These are phyloP conservation scores for Ailuropoda melanoleuca DNA, from an alignment of 2,113 vertebrate species.

Conservation along the genomic window DNA sequence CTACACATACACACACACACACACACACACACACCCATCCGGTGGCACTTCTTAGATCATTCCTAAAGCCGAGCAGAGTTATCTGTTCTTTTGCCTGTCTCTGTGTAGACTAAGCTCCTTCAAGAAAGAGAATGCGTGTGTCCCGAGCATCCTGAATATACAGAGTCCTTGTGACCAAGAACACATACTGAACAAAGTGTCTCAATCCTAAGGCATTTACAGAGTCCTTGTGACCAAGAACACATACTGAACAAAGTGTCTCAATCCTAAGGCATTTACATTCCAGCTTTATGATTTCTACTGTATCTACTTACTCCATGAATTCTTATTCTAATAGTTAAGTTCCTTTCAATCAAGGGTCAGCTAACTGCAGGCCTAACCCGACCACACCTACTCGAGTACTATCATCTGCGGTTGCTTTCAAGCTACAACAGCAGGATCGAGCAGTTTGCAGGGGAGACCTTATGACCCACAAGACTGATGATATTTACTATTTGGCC, in stretches of 20 bases:
- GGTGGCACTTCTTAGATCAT: background rate
- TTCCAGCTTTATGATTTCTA: background rate
- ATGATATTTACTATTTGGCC: background rate
- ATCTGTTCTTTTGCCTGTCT: background rate
- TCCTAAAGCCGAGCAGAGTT: background rate
- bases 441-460: background rate
- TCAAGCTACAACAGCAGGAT: background rate
- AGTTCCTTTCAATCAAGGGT: background rate
- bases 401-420: background rate
- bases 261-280: background rate
- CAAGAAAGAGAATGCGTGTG: background rate
- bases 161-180: background rate
- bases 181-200: background rate
- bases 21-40: background rate
- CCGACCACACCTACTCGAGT: accelerated
- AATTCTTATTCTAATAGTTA: background rate
- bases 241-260: background rate
- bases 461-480: background rate
- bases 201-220: background rate
- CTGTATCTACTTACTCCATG: background rate
- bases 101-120: background rate
- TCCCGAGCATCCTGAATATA: background rate
- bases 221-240: background rate
- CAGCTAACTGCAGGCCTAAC: background rate
- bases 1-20: background rate